These are phyloP conservation scores for Euwallacea similis DNA, from an alignment of 1,140 invertebrate genomes.

Conservation along the genomic window DNA sequence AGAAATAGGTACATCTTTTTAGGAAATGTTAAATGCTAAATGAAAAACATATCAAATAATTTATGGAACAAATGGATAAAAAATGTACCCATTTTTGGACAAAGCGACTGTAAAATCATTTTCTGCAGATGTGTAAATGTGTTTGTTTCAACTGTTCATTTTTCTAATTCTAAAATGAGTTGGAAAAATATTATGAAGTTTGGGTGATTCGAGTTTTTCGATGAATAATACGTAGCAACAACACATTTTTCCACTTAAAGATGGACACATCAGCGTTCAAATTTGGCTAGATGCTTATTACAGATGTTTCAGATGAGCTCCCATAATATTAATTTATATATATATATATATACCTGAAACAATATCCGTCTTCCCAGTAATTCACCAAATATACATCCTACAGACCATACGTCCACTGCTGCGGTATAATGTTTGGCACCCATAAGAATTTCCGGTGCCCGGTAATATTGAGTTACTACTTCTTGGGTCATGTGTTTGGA, in stretches of 20 bases:
- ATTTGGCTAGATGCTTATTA: constrained; percentile 62
- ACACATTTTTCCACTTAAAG: background rate
- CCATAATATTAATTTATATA: background rate
- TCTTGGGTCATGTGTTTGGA: constrained; percentile 98
- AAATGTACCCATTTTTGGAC: too few species aligned
- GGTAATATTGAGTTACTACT: constrained; percentile 98
- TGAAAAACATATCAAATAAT: too few species aligned
- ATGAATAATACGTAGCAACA: background rate
- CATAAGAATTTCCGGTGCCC: constrained; percentile 97
- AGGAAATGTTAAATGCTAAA: too few species aligned
- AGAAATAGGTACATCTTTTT: too few species aligned
- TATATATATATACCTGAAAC: constrained; percentile 69
- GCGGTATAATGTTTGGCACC: constrained; percentile 97
- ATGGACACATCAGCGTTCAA: background rate
- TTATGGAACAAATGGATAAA: too few species aligned
- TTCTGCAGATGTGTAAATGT: too few species aligned
- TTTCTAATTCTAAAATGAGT: too few species aligned
- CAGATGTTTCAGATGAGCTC: background rate
- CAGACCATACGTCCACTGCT: constrained; percentile 97
- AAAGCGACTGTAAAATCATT: too few species aligned
- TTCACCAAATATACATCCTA: constrained; percentile 99
- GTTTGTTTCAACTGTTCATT: too few species aligned
- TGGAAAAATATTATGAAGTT: too few species aligned
- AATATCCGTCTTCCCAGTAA: constrained; percentile 91
- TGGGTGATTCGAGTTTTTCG: too few species aligned